Base-by-base conservation (phyloP, 2,797 vertebrate species). In the Morus bassanus region DNA sequence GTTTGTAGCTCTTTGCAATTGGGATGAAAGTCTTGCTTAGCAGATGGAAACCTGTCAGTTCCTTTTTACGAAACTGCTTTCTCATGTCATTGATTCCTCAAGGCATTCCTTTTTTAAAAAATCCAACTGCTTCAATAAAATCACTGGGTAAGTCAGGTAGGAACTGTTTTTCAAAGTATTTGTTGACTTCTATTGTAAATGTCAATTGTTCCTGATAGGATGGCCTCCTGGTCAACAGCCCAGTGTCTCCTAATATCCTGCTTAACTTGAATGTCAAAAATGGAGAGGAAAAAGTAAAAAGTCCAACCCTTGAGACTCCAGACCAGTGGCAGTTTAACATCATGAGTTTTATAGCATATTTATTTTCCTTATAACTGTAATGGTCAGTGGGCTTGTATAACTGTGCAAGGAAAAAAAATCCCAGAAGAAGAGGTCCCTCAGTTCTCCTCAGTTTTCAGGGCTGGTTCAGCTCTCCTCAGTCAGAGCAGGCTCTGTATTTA, bases 31-130 rank as follows among this genome's bases (percentile, higher is more conserved):
- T 2, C 28, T 51, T 68, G 57, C 72, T 74, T 13, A 77, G 70
- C 91, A 97, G 84, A 91, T 83, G 81, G 86, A 95, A 86, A 88
- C 68, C 45, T 68, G 68, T 64, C 95, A 78, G 35, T 15, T 92
- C 24, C 23, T 75, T 87, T 77, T 70, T 67, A n/a, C 77, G 61
- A 7, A 79, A 48, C 51, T 87, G 27, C 41, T 83, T 80, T 83
- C 75, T 77, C 1, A 0, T 75, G 39, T 80, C 57, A 63, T 54
- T 18, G 13, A 68, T 80, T 57, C 28, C 83, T 88, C 70, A 76
- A 80, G 43, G 10, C 41, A 23, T 51, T 88, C 21, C 24, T 61
- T 45, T 80, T 77, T 57, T 11, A 1, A 78, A 93, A 93, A 74
- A 82, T 51, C 50, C 31, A 72, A 50, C 23, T 0, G 1, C 81